Evolutionary conservation across 2,113 vertebrate species (phyloP).

Genomic region (Gallinago paraguaiae): DNA sequence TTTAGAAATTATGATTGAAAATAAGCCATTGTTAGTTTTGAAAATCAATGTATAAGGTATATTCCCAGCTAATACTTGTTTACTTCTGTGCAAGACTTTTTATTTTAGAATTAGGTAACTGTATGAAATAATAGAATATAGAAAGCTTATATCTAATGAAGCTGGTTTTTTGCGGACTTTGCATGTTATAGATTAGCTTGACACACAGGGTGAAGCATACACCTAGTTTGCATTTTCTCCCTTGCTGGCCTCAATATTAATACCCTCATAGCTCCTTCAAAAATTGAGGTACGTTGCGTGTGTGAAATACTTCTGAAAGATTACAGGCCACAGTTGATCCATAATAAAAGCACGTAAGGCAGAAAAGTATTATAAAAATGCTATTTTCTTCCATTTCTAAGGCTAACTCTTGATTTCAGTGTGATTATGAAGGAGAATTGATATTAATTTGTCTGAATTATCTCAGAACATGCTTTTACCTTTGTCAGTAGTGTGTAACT

Average conservation of each 20-base stretch:
- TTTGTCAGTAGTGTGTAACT: neutral
- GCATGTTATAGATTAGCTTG: neutral
- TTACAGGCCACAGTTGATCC: neutral
- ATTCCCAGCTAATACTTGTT: neutral
- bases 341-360: neutral
- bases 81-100: neutral
- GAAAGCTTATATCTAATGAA: neutral
- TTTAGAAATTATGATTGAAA: neutral
- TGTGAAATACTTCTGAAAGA: constrained; percentile 8
- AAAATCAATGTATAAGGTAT: neutral
- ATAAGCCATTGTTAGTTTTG: neutral
- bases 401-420: neutral
- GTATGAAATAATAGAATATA: neutral
- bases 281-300: neutral
- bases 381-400: neutral
- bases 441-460: neutral
- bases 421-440: neutral
- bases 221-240: neutral
- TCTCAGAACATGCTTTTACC: neutral
- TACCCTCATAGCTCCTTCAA: neutral
- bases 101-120: neutral
- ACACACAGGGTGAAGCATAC: neutral
- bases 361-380: neutral
- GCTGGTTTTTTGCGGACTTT: neutral
- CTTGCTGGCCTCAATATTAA: neutral